A percentile compares a stretch with the other conserved stretches of the same genome.
Conservation (phyloP, 37 sponge, comb jelly and placozoan genomes). For the Theonella swinhoei region DNA sequence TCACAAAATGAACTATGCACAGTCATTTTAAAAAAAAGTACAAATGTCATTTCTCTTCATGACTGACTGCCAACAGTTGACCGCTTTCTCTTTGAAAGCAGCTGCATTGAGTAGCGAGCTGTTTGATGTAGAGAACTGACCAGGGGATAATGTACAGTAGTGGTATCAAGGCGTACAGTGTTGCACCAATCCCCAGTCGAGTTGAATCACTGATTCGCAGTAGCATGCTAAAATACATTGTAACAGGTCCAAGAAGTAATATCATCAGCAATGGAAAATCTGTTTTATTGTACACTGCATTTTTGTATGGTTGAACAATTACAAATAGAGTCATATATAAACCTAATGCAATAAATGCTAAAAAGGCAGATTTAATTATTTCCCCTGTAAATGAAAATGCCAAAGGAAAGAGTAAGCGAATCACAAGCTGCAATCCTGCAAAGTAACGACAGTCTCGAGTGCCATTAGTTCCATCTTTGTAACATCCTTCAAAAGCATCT, state of each 20-base stretch:
- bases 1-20: too few relatives aligned
- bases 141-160: too few relatives aligned
- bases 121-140: too few relatives aligned
- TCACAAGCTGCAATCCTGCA: not conserved
- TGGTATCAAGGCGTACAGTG: too few relatives aligned
- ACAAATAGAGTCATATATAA: not conserved
- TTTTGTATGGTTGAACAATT: not conserved
- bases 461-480: constrained; percentile 12
- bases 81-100: too few relatives aligned
- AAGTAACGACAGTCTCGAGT: not conserved
- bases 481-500: constrained; percentile 2
- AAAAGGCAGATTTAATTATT: not conserved
- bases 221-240: not conserved
- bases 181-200: too few relatives aligned
- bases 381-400: not conserved
- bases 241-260: not conserved
- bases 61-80: too few relatives aligned
- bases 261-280: not conserved
- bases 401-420: not conserved
- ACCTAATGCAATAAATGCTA: not conserved
- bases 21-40: too few relatives aligned
- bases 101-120: too few relatives aligned
- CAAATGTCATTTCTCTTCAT: too few relatives aligned
- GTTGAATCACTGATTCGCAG: too few relatives aligned
- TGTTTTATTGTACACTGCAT: not conserved